These are phyloP conservation scores for Oryctolagus cuniculus DNA, from an alignment of 2,113 vertebrate species.

Conservation along the genomic window DNA sequence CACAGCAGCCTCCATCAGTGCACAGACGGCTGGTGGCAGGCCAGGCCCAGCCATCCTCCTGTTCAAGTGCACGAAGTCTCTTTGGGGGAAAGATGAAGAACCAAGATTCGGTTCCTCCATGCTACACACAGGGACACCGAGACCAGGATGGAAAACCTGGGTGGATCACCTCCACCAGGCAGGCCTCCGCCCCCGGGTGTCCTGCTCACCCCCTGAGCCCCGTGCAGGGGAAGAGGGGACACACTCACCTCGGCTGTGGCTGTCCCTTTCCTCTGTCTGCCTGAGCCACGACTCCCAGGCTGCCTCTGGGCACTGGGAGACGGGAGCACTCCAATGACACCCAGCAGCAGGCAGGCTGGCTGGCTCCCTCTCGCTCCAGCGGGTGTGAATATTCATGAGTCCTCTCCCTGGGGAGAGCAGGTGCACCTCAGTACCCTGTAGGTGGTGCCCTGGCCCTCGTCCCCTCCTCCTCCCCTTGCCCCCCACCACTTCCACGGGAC, in stretches of 20 bases:
- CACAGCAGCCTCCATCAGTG: background rate
- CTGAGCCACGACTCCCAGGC: slow-evolving; percentile 39
- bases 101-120: background rate
- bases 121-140: background rate
- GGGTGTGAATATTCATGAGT: slow-evolving; percentile 78
- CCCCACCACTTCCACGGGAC: background rate
- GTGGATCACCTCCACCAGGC: too few relatives aligned
- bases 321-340: slow-evolving; percentile 74
- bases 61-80: background rate
- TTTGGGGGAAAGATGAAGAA: background rate
- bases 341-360: slow-evolving; percentile 38
- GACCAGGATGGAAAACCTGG: background rate
- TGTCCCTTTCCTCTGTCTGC: slow-evolving; percentile 11
- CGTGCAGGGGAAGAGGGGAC: background rate
- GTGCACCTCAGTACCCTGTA: slow-evolving; percentile 19
- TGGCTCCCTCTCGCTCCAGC: slow-evolving; percentile 24
- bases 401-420: slow-evolving; percentile 58
- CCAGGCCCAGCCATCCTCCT: background rate
- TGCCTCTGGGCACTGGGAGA: slow-evolving; percentile 71
- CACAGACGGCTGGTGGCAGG: background rate
- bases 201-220: background rate
- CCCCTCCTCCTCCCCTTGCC: background rate
- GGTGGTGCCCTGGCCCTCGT: slow-evolving; percentile 26
- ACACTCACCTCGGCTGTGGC: slow-evolving; percentile 69
- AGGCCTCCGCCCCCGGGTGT: background rate